Evolutionary conservation across 2,888 invertebrate genomes (phyloP).

Genomic region (Sturmia bella): DNA sequence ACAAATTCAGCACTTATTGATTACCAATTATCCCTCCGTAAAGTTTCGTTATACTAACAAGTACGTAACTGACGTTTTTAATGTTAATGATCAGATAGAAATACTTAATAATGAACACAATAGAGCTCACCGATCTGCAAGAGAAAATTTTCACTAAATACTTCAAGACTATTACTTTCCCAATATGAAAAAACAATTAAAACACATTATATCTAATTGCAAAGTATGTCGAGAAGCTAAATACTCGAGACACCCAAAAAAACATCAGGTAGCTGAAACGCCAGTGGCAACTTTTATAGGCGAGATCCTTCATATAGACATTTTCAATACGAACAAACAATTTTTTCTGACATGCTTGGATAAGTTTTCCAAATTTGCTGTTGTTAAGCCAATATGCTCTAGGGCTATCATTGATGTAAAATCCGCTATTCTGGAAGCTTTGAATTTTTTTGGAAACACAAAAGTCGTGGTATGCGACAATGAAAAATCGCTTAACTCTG

Average conservation of each 20-base stretch:
- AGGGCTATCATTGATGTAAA: constrained; percentile 5
- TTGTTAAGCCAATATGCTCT: background rate
- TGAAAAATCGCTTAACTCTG: background rate
- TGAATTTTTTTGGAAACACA: constrained; percentile 7
- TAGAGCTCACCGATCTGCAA: constrained; percentile 36
- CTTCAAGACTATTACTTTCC: constrained; percentile 48
- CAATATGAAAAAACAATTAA: constrained; percentile 28
- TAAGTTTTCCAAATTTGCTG: constrained; percentile 13
- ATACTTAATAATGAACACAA: constrained; percentile 56
- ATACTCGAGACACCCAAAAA: constrained; percentile 10
- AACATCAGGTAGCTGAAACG: background rate
- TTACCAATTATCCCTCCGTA: constrained; percentile 48
- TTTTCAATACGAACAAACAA: background rate
- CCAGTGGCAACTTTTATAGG: background rate
- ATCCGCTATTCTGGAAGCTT: background rate
- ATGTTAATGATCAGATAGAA: constrained; percentile 55
- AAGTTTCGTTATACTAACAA: constrained; percentile 47
- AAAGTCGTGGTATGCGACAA: background rate
- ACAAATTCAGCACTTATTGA: constrained; percentile 39
- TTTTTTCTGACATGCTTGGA: constrained; percentile 5
- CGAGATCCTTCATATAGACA: constrained; percentile 7
- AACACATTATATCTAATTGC: constrained; percentile 16
- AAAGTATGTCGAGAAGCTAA: no score
- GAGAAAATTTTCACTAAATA: constrained; percentile 38
- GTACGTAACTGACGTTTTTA: constrained; percentile 59